Evolutionary conservation across 2,888 invertebrate species (phyloP).

Genomic region (Punctoribates punctum): DNA sequence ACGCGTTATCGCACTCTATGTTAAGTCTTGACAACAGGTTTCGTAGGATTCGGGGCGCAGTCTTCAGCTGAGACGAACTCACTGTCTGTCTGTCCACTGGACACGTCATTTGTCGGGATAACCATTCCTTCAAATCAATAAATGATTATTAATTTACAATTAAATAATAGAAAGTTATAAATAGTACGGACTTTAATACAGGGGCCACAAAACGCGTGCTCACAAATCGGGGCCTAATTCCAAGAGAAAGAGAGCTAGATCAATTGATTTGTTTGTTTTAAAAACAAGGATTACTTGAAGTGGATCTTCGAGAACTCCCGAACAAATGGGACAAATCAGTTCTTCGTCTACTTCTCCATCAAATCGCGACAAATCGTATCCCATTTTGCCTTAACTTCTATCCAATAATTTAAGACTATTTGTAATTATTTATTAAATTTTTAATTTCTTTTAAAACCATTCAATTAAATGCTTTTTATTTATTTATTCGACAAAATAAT

Average conservation of each 20-base stretch:
- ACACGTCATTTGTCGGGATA: slow-evolving; percentile 86
- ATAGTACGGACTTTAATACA: slow-evolving; percentile 66
- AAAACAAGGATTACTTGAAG: slow-evolving; percentile 68
- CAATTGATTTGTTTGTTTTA: not conserved
- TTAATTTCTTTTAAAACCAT: too few species aligned
- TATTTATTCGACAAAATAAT: not conserved
- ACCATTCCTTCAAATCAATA: slow-evolving; percentile 65
- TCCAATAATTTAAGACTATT: too few species aligned
- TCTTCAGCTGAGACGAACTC: slow-evolving; percentile 72
- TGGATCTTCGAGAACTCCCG: slow-evolving; percentile 89
- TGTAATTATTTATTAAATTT: not conserved
- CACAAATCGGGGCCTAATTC: slow-evolving; percentile 80
- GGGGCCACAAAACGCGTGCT: slow-evolving; percentile 87
- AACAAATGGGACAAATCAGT: slow-evolving; percentile 91
- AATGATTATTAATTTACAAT: slow-evolving; percentile 1
- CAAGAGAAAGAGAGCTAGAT: not conserved
- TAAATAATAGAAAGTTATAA: not conserved
- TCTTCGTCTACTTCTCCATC: slow-evolving; percentile 90
- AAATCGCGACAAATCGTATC: slow-evolving; percentile 89
- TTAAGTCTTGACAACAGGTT: slow-evolving; percentile 83
- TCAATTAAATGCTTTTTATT: too few species aligned
- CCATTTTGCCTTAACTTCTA: slow-evolving; percentile 63
- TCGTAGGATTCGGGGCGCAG: slow-evolving; percentile 86
- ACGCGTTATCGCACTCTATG: slow-evolving; percentile 85
- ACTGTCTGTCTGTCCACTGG: slow-evolving; percentile 88